Conservation (phyloP, 2,113 vertebrate genomes). For the Saccopteryx leptura region DNA sequence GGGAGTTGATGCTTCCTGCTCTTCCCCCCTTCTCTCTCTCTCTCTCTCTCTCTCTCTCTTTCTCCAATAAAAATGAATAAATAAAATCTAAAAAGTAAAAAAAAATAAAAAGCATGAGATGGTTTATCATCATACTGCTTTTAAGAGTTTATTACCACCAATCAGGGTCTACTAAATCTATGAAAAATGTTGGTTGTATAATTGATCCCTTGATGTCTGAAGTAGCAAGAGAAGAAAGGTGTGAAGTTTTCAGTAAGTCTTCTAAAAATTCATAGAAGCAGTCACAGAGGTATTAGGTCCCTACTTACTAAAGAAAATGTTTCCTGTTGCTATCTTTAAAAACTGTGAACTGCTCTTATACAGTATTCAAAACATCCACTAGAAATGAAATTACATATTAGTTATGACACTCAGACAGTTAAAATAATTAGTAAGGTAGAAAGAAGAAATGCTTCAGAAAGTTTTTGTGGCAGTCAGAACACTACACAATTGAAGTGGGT, state of each 20-base stretch:
- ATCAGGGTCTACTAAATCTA: background rate
- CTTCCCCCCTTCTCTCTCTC: too few relatives aligned
- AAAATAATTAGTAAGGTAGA: background rate
- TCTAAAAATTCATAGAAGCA: background rate
- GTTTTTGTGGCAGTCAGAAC: background rate
- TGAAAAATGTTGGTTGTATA: background rate
- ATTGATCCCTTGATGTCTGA: background rate
- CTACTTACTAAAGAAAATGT: conserved; percentile 23
- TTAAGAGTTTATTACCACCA: conserved; percentile 11
- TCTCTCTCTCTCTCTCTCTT: too few relatives aligned
- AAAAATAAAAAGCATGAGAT: background rate
- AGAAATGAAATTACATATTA: background rate
- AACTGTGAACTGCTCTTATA: background rate
- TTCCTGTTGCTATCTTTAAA: conserved; percentile 48
- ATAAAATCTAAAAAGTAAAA: too few relatives aligned
- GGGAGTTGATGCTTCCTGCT: too few relatives aligned
- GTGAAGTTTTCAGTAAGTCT: background rate
- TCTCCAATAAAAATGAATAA: too few relatives aligned
- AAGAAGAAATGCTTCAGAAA: background rate
- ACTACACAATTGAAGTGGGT: background rate
- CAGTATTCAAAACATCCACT: background rate
- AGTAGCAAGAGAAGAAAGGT: background rate
- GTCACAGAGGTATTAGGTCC: background rate
- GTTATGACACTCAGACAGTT: background rate
- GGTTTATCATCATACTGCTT: background rate